Percentiles rank a stretch among this genome's conserved stretches.
These are phyloP conservation scores for Platycheirus rosarum DNA, from an alignment of 2,888 invertebrate species.

Conservation along the genomic window DNA sequence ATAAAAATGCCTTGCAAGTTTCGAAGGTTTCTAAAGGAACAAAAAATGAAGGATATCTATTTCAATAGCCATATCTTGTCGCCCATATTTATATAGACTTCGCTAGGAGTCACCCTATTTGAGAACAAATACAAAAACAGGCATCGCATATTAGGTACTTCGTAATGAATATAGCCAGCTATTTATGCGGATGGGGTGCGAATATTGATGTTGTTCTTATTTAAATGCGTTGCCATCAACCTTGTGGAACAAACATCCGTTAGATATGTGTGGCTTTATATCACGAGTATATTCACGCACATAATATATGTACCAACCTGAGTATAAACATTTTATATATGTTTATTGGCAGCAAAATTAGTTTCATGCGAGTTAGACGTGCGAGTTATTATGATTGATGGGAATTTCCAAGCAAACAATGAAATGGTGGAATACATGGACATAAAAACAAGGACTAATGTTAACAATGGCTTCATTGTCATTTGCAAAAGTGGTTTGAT, in stretches of 20 bases:
- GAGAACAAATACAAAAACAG: not conserved
- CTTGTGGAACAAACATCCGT: not conserved
- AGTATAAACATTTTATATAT: not conserved
- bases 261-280: not conserved
- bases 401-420: constrained; percentile 21
- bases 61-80: too few species aligned
- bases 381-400: constrained; percentile 62
- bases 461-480: not conserved
- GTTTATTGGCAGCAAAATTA: constrained; percentile 53
- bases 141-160: constrained; percentile 1
- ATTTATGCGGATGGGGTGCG: not conserved
- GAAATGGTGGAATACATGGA: not conserved
- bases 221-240: constrained; percentile 11
- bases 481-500: not conserved
- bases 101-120: not conserved
- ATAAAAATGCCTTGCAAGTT: too few species aligned
- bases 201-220: constrained; percentile 10
- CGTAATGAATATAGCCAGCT: not conserved
- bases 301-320: not conserved
- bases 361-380: constrained; percentile 46
- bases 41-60: too few species aligned
- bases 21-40: too few species aligned
- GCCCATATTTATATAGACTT: too few species aligned
- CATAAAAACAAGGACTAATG: constrained; percentile 2
- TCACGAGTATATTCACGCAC: not conserved